Percentiles rank a stretch among this genome's conserved stretches.
phyloP scores from a whole-genome alignment of 2,113 vertebrate genomes.

The Emberiza fucata region DNA sequence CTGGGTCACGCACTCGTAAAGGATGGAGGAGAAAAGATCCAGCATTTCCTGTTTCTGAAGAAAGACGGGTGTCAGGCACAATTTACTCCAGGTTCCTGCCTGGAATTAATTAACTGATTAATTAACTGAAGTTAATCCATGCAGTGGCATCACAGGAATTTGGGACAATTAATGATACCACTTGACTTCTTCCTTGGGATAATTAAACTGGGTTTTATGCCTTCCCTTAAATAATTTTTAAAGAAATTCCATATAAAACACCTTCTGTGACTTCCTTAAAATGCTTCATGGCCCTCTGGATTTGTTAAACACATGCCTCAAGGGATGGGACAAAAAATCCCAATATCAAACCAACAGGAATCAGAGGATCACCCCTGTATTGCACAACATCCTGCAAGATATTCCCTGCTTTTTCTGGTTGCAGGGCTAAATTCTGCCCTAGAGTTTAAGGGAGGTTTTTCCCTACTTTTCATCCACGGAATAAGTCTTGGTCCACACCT shows the following conservation, averaged over 20 bases:
- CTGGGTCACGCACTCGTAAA: constrained; percentile 95
- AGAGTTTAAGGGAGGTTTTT: not conserved
- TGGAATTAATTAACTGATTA: not conserved
- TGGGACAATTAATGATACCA: not conserved
- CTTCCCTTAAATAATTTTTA: not conserved
- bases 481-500: not conserved
- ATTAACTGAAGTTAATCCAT: not conserved
- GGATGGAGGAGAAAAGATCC: constrained; percentile 89
- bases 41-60: constrained; percentile 87
- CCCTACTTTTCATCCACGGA: not conserved
- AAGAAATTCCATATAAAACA: not conserved
- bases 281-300: not conserved
- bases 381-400: not conserved
- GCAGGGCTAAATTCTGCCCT: not conserved
- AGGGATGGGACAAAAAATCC: not conserved
- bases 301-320: not conserved
- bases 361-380: not conserved
- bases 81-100: not conserved
- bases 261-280: not conserved
- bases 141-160: not conserved
- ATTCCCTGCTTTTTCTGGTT: not conserved
- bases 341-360: not conserved
- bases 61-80: not conserved
- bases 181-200: not conserved
- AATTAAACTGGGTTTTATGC: not conserved